Base-by-base conservation (phyloP, 92 coral and sea anemone species). In the Parazoanthus swiftii region DNA sequence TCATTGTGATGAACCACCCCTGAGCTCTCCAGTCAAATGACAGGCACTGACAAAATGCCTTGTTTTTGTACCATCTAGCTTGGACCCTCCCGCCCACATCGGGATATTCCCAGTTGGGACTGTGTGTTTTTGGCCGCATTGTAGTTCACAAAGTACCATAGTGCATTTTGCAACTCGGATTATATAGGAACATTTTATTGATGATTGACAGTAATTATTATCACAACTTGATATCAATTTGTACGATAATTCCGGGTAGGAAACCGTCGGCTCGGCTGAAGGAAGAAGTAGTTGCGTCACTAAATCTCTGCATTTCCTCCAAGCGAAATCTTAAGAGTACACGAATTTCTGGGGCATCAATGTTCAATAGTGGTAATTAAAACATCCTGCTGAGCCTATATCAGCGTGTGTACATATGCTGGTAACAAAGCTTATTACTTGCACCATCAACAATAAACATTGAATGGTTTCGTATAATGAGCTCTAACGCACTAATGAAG, bases 91-190 rank as follows among this genome's bases (percentile, higher is more conserved):
- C 79, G 15, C 70, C 43, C 68, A 25, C 26, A 2, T 26, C 51
- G 2, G 42, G 0, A 26, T 84, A 72, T 84, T 72, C 87, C 75
- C 78, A 84, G 5, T 50, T 84, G 87, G 79, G 87, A 84, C 50
- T 36, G 77, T 70, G 37, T 84, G 58, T 68, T 71, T 84, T 84
- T 70, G 74, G 7, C 18, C 44, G 42, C 56, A 84, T 84, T 71
- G 87, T 84, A 68, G 54, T 35, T 25, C 36, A 84, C 26, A n/a
- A 81, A 82, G 70, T 43, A 46, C 82, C 1, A 50, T 21, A 79
- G 42, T 1, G 21, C 51, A 26, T 37, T 48, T 42, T 6, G 44
- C 43, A 21, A 71, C 79, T 84, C 25, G 2, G 37, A 36, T 71
- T 84, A 84, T 68, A 43, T 70, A 84, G 87, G 78, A 29, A 23